phyloP scores from a whole-genome alignment of 2,797 vertebrate genomes.

The Alcedo quadribrachys region DNA sequence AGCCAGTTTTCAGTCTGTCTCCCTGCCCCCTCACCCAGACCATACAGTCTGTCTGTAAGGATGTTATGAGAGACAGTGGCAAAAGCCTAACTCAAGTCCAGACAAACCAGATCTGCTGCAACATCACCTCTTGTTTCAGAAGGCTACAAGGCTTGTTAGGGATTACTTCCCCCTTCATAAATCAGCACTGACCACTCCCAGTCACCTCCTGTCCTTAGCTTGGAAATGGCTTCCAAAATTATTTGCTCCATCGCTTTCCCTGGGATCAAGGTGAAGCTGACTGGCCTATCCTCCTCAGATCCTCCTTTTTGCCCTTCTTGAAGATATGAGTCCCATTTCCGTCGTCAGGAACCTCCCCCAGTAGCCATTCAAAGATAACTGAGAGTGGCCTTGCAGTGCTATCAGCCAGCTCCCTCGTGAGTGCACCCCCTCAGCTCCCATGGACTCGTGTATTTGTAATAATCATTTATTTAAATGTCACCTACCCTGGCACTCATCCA shows the following conservation, averaged over 20 bases:
- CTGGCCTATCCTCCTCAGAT: background rate
- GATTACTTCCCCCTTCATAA: background rate
- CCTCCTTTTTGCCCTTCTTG: background rate
- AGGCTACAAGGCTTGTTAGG: background rate
- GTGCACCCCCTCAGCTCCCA: background rate
- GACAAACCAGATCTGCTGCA: background rate
- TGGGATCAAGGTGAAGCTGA: background rate
- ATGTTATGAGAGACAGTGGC: background rate
- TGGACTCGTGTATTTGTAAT: background rate
- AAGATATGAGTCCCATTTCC: background rate
- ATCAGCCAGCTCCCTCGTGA: background rate
- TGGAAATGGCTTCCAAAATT: background rate
- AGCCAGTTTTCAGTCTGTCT: background rate
- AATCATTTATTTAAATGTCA: background rate
- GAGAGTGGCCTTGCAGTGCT: background rate
- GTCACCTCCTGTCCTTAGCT: background rate
- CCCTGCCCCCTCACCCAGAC: background rate
- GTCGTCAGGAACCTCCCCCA: background rate
- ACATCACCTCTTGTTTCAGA: background rate
- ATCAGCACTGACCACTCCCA: background rate
- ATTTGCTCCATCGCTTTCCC: background rate
- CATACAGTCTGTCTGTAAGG: background rate
- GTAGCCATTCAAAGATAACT: accelerated
- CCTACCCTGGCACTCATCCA: background rate
- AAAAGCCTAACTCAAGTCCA: background rate